A percentile compares a stretch with the other conserved stretches of the same genome.
phyloP scores from a whole-genome alignment of 2,797 vertebrate species.

The Heliangelus exortis region DNA sequence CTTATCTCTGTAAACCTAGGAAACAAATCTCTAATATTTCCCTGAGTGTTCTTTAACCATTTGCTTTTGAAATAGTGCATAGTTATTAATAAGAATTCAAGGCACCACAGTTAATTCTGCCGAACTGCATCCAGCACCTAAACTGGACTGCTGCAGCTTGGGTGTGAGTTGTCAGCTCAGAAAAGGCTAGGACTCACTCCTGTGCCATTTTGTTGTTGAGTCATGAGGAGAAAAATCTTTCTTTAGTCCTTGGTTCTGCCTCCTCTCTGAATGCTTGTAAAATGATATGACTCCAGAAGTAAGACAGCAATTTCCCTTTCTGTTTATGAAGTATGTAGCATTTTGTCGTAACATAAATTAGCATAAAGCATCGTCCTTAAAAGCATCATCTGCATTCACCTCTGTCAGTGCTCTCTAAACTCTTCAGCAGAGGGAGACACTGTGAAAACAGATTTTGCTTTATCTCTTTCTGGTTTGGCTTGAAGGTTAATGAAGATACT shows the following conservation, averaged over 20 bases:
- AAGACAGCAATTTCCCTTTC: background rate
- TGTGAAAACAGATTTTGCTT: background rate
- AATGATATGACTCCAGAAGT: background rate
- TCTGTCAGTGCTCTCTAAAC: background rate
- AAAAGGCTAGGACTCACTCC: background rate
- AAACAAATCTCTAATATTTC: background rate
- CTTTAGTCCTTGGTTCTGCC: background rate
- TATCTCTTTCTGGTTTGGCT: background rate
- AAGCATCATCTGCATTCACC: background rate
- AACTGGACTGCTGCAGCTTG: background rate
- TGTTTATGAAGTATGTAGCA: background rate
- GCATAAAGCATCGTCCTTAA: background rate
- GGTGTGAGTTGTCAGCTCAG: background rate
- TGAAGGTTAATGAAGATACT: conserved; percentile 36
- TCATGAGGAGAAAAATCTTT: background rate
- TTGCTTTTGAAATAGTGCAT: background rate
- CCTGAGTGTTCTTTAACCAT: background rate
- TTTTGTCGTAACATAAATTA: conserved; percentile 1
- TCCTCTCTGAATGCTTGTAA: background rate
- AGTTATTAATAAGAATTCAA: background rate
- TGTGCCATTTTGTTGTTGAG: background rate
- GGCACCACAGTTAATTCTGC: background rate
- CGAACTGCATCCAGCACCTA: background rate
- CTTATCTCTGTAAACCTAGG: background rate
- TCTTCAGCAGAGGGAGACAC: background rate